These are phyloP conservation scores for Chlorops oryzae DNA, from an alignment of 1,140 invertebrate genomes.

Conservation along the genomic window DNA sequence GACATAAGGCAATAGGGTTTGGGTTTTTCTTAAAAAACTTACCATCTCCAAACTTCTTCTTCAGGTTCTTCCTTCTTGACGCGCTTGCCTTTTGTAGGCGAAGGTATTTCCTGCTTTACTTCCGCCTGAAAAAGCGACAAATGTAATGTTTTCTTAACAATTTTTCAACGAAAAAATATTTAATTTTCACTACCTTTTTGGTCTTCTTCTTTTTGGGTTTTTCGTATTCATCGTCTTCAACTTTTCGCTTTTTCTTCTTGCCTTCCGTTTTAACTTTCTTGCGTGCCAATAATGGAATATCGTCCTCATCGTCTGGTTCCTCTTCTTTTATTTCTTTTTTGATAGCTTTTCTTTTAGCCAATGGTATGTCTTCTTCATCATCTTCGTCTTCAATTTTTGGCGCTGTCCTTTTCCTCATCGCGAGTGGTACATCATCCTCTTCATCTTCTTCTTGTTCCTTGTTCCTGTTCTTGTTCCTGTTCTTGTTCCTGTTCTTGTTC, in stretches of 20 bases:
- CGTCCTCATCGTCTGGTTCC: constrained; percentile 53
- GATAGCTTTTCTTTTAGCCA: constrained; percentile 53
- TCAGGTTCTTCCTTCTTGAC: constrained; percentile 73
- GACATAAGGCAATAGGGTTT: too few relatives aligned
- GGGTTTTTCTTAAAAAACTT: constrained; percentile 38
- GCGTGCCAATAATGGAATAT: constrained; percentile 59
- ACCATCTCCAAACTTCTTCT: constrained; percentile 92
- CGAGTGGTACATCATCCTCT: constrained; percentile 44
- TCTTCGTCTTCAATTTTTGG: constrained; percentile 46
- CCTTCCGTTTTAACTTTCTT: constrained; percentile 58
- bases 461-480: constrained; percentile 42
- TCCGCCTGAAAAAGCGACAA: constrained; percentile 20
- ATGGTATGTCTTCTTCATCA: constrained; percentile 71
- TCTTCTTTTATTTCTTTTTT: constrained; percentile 16
- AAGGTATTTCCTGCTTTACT: constrained; percentile 32
- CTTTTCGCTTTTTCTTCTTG: constrained; percentile 54
- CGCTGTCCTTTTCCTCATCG: constrained; percentile 50
- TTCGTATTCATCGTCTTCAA: constrained; percentile 55
- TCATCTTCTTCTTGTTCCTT: constrained; percentile 60
- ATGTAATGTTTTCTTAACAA: neutral
- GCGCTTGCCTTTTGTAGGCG: constrained; percentile 58
- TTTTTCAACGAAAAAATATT: too few relatives aligned
- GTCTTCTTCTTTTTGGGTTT: constrained; percentile 54
- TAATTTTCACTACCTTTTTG: too few relatives aligned
- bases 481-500: constrained; percentile 43